Percentiles rank a stretch among this genome's conserved stretches.
Conservation (phyloP, 2,797 vertebrate species). For the Emys orbicularis region DNA sequence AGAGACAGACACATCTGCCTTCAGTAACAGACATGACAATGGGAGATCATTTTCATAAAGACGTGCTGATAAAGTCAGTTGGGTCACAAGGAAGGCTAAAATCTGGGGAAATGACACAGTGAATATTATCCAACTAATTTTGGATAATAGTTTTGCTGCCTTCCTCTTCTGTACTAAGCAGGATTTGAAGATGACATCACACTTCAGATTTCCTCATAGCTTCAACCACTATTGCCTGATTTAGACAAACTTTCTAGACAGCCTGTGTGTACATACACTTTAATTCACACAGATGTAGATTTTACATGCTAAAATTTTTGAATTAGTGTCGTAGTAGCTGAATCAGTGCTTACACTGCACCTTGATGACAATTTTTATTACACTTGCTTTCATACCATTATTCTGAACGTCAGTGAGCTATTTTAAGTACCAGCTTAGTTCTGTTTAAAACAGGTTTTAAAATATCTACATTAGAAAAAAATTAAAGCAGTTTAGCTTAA, state of each 20-base stretch:
- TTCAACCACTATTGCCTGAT: not conserved
- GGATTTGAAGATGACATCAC: not conserved
- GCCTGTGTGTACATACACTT: not conserved
- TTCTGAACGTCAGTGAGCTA: slow-evolving; percentile 67
- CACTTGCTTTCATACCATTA: slow-evolving; percentile 61
- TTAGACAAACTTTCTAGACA: not conserved
- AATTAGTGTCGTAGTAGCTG: slow-evolving; percentile 50
- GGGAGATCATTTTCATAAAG: not conserved
- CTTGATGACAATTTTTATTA: slow-evolving; percentile 70
- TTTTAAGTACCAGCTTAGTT: slow-evolving; percentile 58
- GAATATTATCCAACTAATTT: not conserved
- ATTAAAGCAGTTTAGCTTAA: slow-evolving; percentile 7
- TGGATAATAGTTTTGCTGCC: not conserved
- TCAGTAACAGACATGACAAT: not conserved
- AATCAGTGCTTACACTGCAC: slow-evolving; percentile 62
- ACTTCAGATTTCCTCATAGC: not conserved
- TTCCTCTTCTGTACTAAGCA: not conserved
- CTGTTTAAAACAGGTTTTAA: slow-evolving; percentile 59
- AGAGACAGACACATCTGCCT: not conserved
- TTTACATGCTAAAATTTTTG: slow-evolving; percentile 63
- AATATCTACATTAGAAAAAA: slow-evolving; percentile 39
- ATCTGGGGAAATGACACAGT: slow-evolving; percentile 25
- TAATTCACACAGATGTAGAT: slow-evolving; percentile 42
- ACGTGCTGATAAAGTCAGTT: slow-evolving; percentile 11
- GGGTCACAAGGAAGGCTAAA: slow-evolving; percentile 45